A percentile compares a stretch with the other conserved stretches of the same genome.
Evolutionary conservation across 2,888 invertebrate genomes (phyloP).

Genomic region (Lasioglossum figueresi): DNA sequence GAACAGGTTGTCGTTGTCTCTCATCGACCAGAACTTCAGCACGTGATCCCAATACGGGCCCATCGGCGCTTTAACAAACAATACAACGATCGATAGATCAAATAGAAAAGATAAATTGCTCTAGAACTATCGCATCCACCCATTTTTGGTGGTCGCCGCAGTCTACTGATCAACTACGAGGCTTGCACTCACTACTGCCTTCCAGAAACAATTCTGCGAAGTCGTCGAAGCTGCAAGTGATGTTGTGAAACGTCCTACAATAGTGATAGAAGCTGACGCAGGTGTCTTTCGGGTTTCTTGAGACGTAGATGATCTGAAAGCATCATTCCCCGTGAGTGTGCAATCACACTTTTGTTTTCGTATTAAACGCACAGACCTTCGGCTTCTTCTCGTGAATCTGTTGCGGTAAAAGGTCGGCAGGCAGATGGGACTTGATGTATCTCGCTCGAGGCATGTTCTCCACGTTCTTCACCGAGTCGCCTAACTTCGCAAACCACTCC

Average conservation of each 20-base stretch:
- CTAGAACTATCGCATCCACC: background rate
- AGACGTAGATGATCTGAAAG: constrained; percentile 92
- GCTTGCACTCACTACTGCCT: constrained; percentile 85
- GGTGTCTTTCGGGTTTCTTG: constrained; percentile 95
- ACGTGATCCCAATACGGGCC: constrained; percentile 82
- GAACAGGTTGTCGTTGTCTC: constrained; percentile 85
- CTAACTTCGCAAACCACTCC: constrained; percentile 84
- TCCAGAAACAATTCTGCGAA: constrained; percentile 90
- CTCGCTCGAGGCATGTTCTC: constrained; percentile 89
- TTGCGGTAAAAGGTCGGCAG: constrained; percentile 89
- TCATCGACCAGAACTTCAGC: constrained; percentile 84
- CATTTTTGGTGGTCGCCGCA: background rate
- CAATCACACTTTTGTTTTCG: background rate
- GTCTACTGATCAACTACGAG: too few species aligned
- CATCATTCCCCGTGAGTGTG: background rate
- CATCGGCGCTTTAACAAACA: constrained; percentile 74
- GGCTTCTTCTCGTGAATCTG: constrained; percentile 87
- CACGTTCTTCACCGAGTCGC: constrained; percentile 90
- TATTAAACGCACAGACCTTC: constrained; percentile 85
- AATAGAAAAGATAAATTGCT: background rate
- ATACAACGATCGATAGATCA: background rate
- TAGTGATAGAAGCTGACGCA: constrained; percentile 95
- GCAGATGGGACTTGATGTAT: constrained; percentile 91
- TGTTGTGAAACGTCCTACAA: constrained; percentile 89
- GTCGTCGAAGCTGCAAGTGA: constrained; percentile 88